Conservation (phyloP, 1,140 invertebrate species). For the Holotrichia oblita region DNA sequence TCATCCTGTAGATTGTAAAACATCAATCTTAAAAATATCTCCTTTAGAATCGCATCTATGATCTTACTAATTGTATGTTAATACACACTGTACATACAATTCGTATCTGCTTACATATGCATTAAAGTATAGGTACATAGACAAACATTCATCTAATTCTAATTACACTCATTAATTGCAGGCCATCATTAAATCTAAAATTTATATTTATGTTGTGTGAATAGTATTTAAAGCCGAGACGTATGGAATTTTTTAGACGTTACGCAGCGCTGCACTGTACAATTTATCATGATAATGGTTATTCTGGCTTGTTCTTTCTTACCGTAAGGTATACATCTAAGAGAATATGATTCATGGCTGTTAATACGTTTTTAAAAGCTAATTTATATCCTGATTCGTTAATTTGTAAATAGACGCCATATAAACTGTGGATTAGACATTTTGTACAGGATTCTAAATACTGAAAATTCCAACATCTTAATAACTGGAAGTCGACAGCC, state of each 20-base stretch:
- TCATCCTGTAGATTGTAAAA: too few species aligned
- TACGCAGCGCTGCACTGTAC: neutral
- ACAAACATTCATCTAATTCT: neutral
- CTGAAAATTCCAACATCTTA: too few species aligned
- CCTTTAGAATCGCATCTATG: too few species aligned
- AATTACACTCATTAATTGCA: conserved; percentile 13
- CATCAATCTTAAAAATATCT: too few species aligned
- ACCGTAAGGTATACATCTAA: neutral
- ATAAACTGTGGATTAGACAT: too few species aligned
- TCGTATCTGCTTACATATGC: neutral
- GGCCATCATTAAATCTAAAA: conserved; percentile 10
- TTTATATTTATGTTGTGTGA: conserved; percentile 18
- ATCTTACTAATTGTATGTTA: neutral
- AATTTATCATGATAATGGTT: conserved; percentile 9
- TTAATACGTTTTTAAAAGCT: conserved; percentile 9
- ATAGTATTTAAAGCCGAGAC: neutral
- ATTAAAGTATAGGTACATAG: too few species aligned
- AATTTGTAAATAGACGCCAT: neutral
- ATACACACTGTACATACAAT: neutral
- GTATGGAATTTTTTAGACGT: neutral
- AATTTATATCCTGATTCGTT: neutral
- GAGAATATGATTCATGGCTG: neutral
- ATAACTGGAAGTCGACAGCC: too few species aligned
- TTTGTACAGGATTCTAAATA: too few species aligned
- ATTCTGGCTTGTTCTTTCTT: neutral